phyloP scores from a whole-genome alignment of 2,888 invertebrate genomes.

The Psococerastis gibbosa region DNA sequence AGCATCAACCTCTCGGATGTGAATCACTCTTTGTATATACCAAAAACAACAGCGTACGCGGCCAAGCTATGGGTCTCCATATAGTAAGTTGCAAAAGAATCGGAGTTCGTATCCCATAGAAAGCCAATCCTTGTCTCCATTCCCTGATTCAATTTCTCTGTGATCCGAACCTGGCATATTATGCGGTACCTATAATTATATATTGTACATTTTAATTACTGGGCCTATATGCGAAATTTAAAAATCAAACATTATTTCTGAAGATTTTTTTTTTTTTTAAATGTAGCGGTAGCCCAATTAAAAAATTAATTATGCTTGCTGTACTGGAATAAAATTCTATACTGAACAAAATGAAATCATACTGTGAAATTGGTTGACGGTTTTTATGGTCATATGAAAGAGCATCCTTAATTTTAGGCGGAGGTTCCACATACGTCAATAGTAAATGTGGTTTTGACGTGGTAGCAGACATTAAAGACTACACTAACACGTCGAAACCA shows the following conservation, averaged over 20 bases:
- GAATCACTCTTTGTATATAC: slow-evolving; percentile 4
- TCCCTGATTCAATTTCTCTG: slow-evolving; percentile 5
- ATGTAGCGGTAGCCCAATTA: too few relatives aligned
- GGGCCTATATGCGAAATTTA: not conserved
- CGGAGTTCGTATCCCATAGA: not conserved
- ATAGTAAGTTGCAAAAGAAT: not conserved
- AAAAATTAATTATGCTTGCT: too few relatives aligned
- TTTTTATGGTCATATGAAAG: too few relatives aligned
- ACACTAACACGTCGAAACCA: too few relatives aligned
- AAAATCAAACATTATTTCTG: not conserved
- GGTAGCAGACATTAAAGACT: too few relatives aligned
- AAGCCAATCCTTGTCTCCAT: slow-evolving; percentile 2
- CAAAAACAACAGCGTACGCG: slow-evolving; percentile 4
- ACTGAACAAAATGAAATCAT: too few relatives aligned
- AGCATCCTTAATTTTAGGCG: too few relatives aligned
- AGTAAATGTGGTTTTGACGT: too few relatives aligned
- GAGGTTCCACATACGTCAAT: too few relatives aligned
- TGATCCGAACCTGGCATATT: slow-evolving; percentile 1
- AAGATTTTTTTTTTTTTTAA: not conserved
- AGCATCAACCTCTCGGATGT: not conserved
- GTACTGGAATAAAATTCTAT: too few relatives aligned
- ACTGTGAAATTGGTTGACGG: too few relatives aligned
- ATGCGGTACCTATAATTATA: slow-evolving; percentile 3
- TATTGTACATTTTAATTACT: not conserved
- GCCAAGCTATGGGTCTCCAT: slow-evolving; percentile 8